These are phyloP conservation scores for Salvator merianae DNA, from an alignment of 2,113 vertebrate species.

Conservation along the genomic window DNA sequence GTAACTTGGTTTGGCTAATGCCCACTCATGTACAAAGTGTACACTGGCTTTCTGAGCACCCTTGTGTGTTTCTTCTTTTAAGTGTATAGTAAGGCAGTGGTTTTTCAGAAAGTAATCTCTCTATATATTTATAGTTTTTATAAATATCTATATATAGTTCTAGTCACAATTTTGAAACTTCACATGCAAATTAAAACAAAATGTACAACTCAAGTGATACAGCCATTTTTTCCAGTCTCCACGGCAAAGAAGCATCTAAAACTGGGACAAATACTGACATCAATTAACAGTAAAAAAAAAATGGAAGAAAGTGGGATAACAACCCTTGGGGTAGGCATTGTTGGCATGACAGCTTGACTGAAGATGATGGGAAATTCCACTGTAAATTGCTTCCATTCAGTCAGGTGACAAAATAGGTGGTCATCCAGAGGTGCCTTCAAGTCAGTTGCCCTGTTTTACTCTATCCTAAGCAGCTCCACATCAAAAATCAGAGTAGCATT, in stretches of 20 bases:
- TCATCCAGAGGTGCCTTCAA: constrained; percentile 58
- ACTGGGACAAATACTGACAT: constrained; percentile 60
- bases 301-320: constrained; percentile 39
- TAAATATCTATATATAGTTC: constrained; percentile 58
- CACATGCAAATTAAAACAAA: constrained; percentile 79
- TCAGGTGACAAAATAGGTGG: constrained; percentile 55
- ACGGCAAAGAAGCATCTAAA: constrained; percentile 67
- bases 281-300: constrained; percentile 57
- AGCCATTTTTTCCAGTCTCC: constrained; percentile 50
- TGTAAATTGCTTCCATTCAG: constrained; percentile 38
- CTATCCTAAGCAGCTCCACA: constrained; percentile 96
- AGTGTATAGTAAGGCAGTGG: constrained; percentile 88
- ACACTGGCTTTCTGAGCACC: constrained; percentile 75
- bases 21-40: constrained; percentile 79
- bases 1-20: constrained; percentile 84
- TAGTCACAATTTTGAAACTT: constrained; percentile 68
- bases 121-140: constrained; percentile 39
- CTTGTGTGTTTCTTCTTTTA: constrained; percentile 69
- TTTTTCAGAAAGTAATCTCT: constrained; percentile 78
- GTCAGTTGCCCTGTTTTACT: constrained; percentile 78
- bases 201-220: constrained; percentile 77
- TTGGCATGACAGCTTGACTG: constrained; percentile 69
- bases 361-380: constrained; percentile 66
- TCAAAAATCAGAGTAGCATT: constrained; percentile 98
- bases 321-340: constrained; percentile 6